Percentiles rank a stretch among this genome's conserved stretches.
Conservation (phyloP, 2,888 invertebrate species). For the Mycalesis mineus region DNA sequence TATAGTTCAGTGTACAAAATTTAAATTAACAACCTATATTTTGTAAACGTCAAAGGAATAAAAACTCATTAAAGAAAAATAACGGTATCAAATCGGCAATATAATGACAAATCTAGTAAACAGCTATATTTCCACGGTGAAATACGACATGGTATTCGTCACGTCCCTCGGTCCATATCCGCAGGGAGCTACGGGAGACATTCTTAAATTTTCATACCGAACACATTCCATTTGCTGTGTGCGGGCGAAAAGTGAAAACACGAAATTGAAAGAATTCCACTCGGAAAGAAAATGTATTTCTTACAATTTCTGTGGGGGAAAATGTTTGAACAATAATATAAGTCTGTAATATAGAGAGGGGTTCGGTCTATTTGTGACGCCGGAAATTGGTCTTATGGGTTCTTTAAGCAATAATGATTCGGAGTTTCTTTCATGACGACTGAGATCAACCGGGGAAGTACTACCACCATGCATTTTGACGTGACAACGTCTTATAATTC, state of each 20-base stretch:
- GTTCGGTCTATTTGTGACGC: too few species aligned
- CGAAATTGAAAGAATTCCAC: slow-evolving; percentile 28
- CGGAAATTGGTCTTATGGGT: too few species aligned
- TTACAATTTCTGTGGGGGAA: slow-evolving; percentile 14
- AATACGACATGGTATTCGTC: slow-evolving; percentile 44
- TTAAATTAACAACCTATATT: too few species aligned
- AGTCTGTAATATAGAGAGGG: neutral
- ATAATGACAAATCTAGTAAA: slow-evolving; percentile 31
- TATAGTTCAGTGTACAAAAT: too few species aligned
- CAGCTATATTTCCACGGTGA: slow-evolving; percentile 3
- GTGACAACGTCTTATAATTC: too few species aligned
- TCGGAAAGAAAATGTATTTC: slow-evolving; percentile 23
- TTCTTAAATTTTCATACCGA: slow-evolving; percentile 68
- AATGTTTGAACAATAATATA: slow-evolving; percentile 14
- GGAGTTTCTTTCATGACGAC: too few species aligned
- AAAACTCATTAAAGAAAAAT: too few species aligned
- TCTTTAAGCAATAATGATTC: too few species aligned
- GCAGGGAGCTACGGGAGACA: slow-evolving; percentile 53
- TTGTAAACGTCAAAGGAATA: too few species aligned
- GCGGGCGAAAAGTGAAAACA: slow-evolving; percentile 60
- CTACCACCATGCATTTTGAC: too few species aligned
- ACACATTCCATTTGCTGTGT: slow-evolving; percentile 39
- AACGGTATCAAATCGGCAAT: too few species aligned
- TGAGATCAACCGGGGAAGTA: too few species aligned
- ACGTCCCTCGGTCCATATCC: slow-evolving; percentile 57